Evolutionary conservation across 92 coral and sea anemone species (phyloP), one percentile per base, ranked within the genome.

Genomic region (Hydrozoanthus gracilis): DNA sequence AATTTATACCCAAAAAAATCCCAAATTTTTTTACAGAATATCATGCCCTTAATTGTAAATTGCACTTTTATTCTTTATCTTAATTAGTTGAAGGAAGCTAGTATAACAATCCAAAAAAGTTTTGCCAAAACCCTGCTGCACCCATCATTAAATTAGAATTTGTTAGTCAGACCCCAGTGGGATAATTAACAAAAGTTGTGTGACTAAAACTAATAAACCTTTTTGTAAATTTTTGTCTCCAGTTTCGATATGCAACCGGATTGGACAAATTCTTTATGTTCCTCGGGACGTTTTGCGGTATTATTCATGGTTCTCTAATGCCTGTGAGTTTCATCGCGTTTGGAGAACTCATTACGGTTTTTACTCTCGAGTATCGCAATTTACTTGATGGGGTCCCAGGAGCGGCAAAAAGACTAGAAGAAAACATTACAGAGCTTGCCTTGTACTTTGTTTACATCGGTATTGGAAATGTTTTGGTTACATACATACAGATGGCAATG

Each of bases 281-380:
- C 13, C 51, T 96, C 44, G 99, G 96, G 3, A 78, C 96, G 0
- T 60, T 96, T 54, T 92, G 95, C 20, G 96, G 95, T 4, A 64
- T 96, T 14, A 92, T 88, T 15, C 99, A 96, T 83, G 99, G 99
- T 15, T 94, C 93, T 39, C 88, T 95, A 15, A 78, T 92, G 44
- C 99, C 99, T 10, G 76, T 91, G 1, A 98, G 94, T 89, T 96
- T 96, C 69, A 93, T 96, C 66, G 95, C 95, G 54, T 96, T 96
- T 89, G 99, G 99, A 4, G 94, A 88, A 27, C 95, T 95, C 44
- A 89, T 94, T 44, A 87, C 95, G 7, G 87, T 86, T 47, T 92
- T 96, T 73, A 91, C 95, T 56, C 82, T 92, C 62, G 89, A 87
- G 67, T 51, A 88, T 18, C 68, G 14, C 3, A 79, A 62, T 8